These are phyloP conservation scores for Orientallactaga bullata DNA, from an alignment of 2,113 vertebrate genomes.

Conservation along the genomic window DNA sequence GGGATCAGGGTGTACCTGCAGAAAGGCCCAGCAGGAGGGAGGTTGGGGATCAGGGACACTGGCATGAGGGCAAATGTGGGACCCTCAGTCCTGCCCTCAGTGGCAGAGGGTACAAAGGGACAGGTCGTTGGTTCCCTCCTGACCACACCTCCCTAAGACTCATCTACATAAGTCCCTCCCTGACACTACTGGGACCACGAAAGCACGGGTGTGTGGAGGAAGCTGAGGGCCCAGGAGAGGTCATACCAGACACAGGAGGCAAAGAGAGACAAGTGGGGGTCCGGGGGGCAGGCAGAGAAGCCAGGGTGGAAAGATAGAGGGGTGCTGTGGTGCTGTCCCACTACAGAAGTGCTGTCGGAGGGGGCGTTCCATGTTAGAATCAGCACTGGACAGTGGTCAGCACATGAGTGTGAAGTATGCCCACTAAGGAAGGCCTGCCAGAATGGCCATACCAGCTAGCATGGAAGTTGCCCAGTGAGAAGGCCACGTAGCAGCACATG, in stretches of 20 bases:
- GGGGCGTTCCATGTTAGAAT: too few relatives aligned
- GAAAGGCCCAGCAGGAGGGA: not conserved
- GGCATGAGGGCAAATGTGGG: too few relatives aligned
- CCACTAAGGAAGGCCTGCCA: not conserved
- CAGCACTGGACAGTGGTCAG: not conserved
- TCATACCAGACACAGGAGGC: not conserved
- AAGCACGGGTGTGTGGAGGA: accelerated
- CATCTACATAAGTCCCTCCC: not conserved
- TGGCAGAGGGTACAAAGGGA: not conserved
- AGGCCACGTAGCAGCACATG: slow-evolving; percentile 96
- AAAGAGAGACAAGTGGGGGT: accelerated
- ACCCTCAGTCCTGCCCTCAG: not conserved
- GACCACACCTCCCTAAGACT: not conserved
- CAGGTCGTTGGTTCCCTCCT: not conserved
- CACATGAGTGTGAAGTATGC: too few relatives aligned
- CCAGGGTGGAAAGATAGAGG: accelerated
- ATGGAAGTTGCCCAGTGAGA: slow-evolving; percentile 95
- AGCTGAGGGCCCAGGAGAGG: not conserved
- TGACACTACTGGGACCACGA: accelerated
- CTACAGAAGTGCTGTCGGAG: not conserved
- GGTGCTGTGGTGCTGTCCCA: too few relatives aligned
- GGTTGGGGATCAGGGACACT: not conserved
- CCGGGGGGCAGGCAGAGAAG: not conserved
- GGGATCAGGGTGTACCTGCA: slow-evolving; percentile 95
- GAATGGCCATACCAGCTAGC: slow-evolving; percentile 92